Base-by-base conservation (phyloP, 2,888 invertebrate species). In the Apeira syringaria region DNA sequence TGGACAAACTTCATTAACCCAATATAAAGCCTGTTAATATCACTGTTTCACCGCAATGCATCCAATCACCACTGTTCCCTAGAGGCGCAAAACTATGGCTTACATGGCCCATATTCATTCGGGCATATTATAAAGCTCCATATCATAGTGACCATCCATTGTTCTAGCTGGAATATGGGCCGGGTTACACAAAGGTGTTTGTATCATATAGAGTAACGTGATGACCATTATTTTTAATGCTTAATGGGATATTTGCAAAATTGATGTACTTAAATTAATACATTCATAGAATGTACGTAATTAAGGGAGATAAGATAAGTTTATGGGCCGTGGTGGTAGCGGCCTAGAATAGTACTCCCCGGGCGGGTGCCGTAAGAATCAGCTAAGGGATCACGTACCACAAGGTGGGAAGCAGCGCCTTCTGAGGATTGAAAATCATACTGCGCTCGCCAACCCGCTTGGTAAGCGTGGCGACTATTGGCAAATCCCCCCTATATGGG, bases 1-100 rank as follows among this genome's bases (percentile, higher is more conserved):
- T 35, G 26, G 11, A 43, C 26, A 36, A 43, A 43, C 11, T 27
- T 36, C 12, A 43, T 8, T 13, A 24, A 22, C n/a, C n/a, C n/a
- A n/a, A n/a, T n/a, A 32, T 47, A 46, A 30, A 26, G 9, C 17
- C 37, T 26, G 11, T n/a, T n/a, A n/a, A n/a, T 51, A 53, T 50
- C 51, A 38, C 32, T 9, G 49, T 67, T 59, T 64, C 71, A 66
- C 59, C 51, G 58, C 60, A 62, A 54, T 64, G 73, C 74, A 73
- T 77, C 74, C 80, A 79, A 81, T 82, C 79, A 75, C 58, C 54
- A 57, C 46, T 22, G 57, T 52, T 66, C 76, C 71, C 74, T 34
- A 36, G 74, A 67, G 74, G 62, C 65, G 67, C 64, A 64, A 74
- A 75, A 75, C 77, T 74, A 73, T 59, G 59, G 63, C 62, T 43